Conservation (phyloP, 2,888 invertebrate genomes). For the Celastrina argiolus region DNA sequence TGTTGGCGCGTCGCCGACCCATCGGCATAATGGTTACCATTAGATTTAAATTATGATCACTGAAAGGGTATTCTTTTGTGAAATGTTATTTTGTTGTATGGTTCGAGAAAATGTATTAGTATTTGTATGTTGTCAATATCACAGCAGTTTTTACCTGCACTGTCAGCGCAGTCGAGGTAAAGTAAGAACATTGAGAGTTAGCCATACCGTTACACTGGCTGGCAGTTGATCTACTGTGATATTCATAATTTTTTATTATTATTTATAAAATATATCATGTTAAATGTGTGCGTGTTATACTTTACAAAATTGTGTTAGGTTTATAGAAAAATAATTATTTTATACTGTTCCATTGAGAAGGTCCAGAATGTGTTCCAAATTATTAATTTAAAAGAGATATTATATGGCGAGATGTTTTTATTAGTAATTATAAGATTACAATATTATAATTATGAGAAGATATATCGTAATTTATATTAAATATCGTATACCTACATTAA, state of each 20-base stretch:
- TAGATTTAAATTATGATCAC: slow-evolving; percentile 66
- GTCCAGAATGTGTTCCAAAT: slow-evolving; percentile 73
- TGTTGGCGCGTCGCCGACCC: slow-evolving; percentile 33
- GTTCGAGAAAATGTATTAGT: slow-evolving; percentile 43
- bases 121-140: slow-evolving; percentile 67
- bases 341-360: slow-evolving; percentile 52
- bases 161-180: slow-evolving; percentile 49
- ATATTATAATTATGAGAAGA: slow-evolving; percentile 37
- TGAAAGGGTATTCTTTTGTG: slow-evolving; percentile 52
- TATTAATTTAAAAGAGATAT: slow-evolving; percentile 56
- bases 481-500: slow-evolving; percentile 9
- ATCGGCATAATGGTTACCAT: slow-evolving; percentile 62
- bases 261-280: slow-evolving; percentile 57
- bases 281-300: slow-evolving; percentile 62
- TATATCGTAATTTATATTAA: slow-evolving; percentile 16
- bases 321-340: slow-evolving; percentile 63
- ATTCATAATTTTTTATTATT: slow-evolving; percentile 74
- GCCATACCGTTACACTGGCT: slow-evolving; percentile 43
- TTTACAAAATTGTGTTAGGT: slow-evolving; percentile 59
- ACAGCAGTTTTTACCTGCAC: slow-evolving; percentile 66
- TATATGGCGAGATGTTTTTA: slow-evolving; percentile 47
- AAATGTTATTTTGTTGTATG: slow-evolving; percentile 34
- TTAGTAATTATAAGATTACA: slow-evolving; percentile 48
- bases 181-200: neutral
- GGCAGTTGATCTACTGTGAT: slow-evolving; percentile 75